Evolutionary conservation across 2,888 invertebrate genomes (phyloP).

Genomic region (Dorcus parallelipipedus): DNA sequence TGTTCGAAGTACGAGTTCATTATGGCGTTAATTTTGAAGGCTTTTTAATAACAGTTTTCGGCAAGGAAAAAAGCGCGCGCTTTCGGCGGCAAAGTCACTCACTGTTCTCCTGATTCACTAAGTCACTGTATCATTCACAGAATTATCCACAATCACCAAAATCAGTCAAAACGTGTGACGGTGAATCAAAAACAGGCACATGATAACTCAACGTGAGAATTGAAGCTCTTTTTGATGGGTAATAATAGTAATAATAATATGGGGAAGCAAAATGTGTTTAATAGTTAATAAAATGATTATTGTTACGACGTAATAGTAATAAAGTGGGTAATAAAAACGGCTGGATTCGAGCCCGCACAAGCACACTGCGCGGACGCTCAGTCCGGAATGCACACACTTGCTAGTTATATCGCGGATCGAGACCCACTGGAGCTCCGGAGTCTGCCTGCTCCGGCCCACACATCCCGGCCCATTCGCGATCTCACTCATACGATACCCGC

Average conservation of each 20-base stretch:
- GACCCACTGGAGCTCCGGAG: slow-evolving; percentile 57
- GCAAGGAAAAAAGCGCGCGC: slow-evolving; percentile 1
- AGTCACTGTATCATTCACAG: slow-evolving; percentile 4
- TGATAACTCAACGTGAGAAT: slow-evolving; percentile 5
- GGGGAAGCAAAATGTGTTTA: slow-evolving; percentile 24
- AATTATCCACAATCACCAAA: slow-evolving; percentile 5
- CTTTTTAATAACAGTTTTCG: slow-evolving; percentile 20
- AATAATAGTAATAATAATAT: slow-evolving; percentile 12
- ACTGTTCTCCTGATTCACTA: slow-evolving; percentile 7
- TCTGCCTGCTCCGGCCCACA: slow-evolving; percentile 49
- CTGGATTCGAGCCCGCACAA: slow-evolving; percentile 35
- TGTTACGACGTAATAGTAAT: slow-evolving; percentile 46
- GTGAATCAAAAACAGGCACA: slow-evolving; percentile 13
- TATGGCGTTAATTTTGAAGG: slow-evolving; percentile 37
- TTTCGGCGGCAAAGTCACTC: slow-evolving; percentile 6
- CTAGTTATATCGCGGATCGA: slow-evolving; percentile 61
- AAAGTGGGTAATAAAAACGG: slow-evolving; percentile 43
- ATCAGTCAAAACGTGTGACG: slow-evolving; percentile 6
- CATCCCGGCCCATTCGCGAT: slow-evolving; percentile 48
- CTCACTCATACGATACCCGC: slow-evolving; percentile 41
- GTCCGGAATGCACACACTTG: slow-evolving; percentile 59
- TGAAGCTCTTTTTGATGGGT: slow-evolving; percentile 13
- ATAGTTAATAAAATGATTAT: slow-evolving; percentile 46
- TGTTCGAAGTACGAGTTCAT: slow-evolving; percentile 98
- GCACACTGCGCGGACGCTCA: slow-evolving; percentile 45